phyloP scores from a whole-genome alignment of 2,888 invertebrate genomes.

The Abscondita cerata region DNA sequence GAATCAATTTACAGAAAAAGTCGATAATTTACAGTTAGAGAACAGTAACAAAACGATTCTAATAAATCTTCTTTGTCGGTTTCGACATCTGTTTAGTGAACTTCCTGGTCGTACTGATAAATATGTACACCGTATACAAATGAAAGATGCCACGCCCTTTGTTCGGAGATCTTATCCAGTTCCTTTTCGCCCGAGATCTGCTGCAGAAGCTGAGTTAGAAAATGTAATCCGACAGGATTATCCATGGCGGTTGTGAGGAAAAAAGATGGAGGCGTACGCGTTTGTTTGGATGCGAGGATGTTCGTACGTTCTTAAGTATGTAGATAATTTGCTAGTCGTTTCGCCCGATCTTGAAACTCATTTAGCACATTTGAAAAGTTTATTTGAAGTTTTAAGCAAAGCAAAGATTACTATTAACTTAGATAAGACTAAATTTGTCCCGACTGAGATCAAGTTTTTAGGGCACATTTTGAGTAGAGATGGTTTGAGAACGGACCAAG shows the following conservation, averaged over 20 bases:
- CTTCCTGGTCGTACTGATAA: background rate
- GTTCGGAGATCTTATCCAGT: background rate
- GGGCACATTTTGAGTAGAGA: too few relatives aligned
- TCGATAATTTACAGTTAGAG: background rate
- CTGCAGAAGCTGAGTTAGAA: background rate
- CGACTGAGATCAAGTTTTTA: too few relatives aligned
- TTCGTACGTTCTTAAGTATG: background rate
- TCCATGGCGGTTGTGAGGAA: background rate
- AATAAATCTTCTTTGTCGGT: background rate
- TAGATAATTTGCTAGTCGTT: too few relatives aligned
- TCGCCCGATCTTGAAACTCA: too few relatives aligned
- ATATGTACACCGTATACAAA: background rate
- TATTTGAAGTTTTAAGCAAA: too few relatives aligned
- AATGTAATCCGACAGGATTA: background rate
- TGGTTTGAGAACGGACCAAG: too few relatives aligned
- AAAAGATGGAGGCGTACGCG: background rate
- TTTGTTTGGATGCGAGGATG: constrained; percentile 3
- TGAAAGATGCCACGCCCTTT: background rate
- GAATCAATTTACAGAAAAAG: background rate
- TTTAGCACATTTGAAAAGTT: too few relatives aligned
- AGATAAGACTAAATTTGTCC: too few relatives aligned
- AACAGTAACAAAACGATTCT: background rate
- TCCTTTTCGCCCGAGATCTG: background rate
- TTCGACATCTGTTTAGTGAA: background rate
- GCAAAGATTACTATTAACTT: too few relatives aligned